Evolutionary conservation across 2,797 vertebrate genomes (phyloP).

Genomic region (Enteromius fasciolatus): DNA sequence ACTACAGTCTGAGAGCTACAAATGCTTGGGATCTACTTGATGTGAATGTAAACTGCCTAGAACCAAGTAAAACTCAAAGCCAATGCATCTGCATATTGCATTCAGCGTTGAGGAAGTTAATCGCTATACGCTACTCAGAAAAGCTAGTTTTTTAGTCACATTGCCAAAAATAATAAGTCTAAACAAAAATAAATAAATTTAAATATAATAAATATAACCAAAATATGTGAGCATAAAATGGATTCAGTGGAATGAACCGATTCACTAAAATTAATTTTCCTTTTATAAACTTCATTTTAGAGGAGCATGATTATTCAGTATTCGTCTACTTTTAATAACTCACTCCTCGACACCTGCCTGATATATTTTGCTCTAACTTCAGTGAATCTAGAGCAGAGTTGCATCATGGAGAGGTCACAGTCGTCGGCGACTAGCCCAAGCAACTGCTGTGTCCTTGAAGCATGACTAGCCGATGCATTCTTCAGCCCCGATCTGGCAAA

Average conservation of each 20-base stretch:
- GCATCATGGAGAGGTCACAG: slow-evolving; percentile 19
- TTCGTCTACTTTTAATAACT: neutral
- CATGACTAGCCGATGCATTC: slow-evolving; percentile 71
- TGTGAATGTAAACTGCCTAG: neutral
- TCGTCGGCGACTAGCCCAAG: slow-evolving; percentile 18
- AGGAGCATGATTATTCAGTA: neutral
- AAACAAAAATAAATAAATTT: neutral
- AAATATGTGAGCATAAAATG: neutral
- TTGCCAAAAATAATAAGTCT: neutral
- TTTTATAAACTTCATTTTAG: neutral
- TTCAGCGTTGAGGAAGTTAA: neutral
- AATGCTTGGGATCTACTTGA: neutral
- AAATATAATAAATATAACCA: neutral
- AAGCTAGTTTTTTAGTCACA: neutral
- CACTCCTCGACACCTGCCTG: neutral
- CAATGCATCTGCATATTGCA: neutral
- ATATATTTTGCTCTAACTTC: neutral
- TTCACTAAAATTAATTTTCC: neutral
- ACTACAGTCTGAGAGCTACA: neutral
- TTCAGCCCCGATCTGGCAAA: slow-evolving; percentile 72
- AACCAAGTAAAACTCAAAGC: neutral
- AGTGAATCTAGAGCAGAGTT: neutral
- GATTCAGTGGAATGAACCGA: neutral
- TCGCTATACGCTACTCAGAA: neutral
- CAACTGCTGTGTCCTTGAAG: slow-evolving; percentile 54